Evolutionary conservation across 2,797 vertebrate genomes (phyloP), one percentile per base, ranked within the genome.

Genomic region (Thamnophis elegans): DNA sequence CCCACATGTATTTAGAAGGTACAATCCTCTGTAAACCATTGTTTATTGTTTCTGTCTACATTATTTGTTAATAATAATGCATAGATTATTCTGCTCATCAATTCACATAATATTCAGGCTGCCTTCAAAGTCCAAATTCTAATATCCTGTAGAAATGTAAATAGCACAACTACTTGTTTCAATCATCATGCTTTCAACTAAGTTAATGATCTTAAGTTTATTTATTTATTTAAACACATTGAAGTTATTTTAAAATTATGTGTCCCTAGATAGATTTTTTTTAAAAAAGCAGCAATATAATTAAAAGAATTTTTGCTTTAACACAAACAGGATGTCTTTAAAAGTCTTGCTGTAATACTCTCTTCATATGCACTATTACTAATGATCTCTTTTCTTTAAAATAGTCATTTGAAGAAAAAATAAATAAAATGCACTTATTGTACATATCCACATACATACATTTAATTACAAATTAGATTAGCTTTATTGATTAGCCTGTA

Each of bases 361-460:
- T 62, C 85, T 5, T 78, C 59, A 36, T 59, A 53, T 90, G 25
- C 14, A 51, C 4, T 89, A 32, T 60, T 91, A 56, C 60, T 73
- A 56, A 94, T 91, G 1, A 78, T 82, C 89, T 58, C 47, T 92
- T n/a, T 26, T 89, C 1, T 58, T 93, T 93, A 73, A 94, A 11
- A 26, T 58, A 58, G 32, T 42, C n/a, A 62, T 59, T 68, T 90
- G 59, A 94, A 93, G 90, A 32, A 60, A 91, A 25, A 62, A 62
- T 62, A 28, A 47, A 87, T 4, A 93, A 92, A 42, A 88, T 94
- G 91, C 91, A 93, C 42, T 95, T 96, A 91, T 1, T 94, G 51
- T 90, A 87, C 1, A 53, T 25, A 28, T 25, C 25, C 32, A 73
- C 14, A 36, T 36, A 36, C 16, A 25, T 25, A 47, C 20, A 25